Percentiles rank a stretch among this genome's conserved stretches.
phyloP scores from a whole-genome alignment of 2,113 vertebrate species.

The Austrofundulus limnaeus region DNA sequence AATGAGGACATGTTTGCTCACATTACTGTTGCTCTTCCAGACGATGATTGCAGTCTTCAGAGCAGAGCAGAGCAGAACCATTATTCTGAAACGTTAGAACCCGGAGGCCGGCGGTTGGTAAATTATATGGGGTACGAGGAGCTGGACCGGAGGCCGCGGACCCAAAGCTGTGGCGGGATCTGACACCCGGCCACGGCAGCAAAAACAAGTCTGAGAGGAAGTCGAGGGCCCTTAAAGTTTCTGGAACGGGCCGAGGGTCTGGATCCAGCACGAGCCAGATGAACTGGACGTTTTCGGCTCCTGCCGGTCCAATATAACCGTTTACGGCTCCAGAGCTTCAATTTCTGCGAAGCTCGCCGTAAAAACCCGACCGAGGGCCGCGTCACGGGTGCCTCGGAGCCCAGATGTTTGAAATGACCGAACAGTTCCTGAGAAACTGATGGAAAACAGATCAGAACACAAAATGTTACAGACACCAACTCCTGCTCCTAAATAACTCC shows the following conservation, averaged over 20 bases:
- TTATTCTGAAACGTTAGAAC: conserved; percentile 42
- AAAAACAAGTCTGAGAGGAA: conserved; percentile 31
- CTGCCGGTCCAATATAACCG: conserved; percentile 38
- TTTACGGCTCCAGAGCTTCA: conserved; percentile 54
- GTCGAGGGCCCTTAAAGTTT: conserved; percentile 41
- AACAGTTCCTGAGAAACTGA: conserved; percentile 45
- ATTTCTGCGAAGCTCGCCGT: conserved; percentile 24
- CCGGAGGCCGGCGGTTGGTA: conserved; percentile 40
- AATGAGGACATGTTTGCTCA: too few relatives aligned
- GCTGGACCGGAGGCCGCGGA: too few relatives aligned
- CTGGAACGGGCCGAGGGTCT: conserved; percentile 22
- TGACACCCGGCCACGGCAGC: conserved; percentile 37
- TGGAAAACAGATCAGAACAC: conserved; percentile 54
- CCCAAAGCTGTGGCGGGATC: conserved; percentile 57
- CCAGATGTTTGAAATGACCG: conserved; percentile 29
- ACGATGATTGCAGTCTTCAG: conserved; percentile 51
- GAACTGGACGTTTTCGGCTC: conserved; percentile 48
- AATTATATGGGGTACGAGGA: conserved; percentile 54
- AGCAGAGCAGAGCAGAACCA: too few relatives aligned
- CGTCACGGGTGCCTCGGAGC: conserved; percentile 4
- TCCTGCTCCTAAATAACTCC: conserved; percentile 9
- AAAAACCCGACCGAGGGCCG: conserved; percentile 28
- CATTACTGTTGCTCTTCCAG: too few relatives aligned
- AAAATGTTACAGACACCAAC: not conserved
- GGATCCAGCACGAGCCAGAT: conserved; percentile 49